Evolutionary conservation across 35 echinoderm and acorn worm species (phyloP), one percentile per base, ranked within the genome.

Genomic region (Lytechinus variegatus): DNA sequence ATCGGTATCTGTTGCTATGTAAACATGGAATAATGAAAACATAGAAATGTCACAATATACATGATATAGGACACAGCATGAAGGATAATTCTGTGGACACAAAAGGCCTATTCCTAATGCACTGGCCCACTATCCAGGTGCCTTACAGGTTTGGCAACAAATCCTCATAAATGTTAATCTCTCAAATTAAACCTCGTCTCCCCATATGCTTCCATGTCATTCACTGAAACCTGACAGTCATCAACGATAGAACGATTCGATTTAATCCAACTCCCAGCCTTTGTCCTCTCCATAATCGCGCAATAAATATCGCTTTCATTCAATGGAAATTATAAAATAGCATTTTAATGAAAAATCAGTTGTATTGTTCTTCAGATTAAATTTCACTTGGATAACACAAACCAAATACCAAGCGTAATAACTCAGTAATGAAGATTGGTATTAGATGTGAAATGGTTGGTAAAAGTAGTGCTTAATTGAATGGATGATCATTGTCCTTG

Each of bases 161-260:
- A 79, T 79, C 66, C 66, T 79, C 66, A 79, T 79, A 79, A n/a
- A 79, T 79, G 21, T 79, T 79, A 79, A 79, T 79, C 66, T 79
- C 21, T 24, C 66, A 16, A 79, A 79, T 79, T 19, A 79, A 79
- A 7, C 0, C 66, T 5, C 19, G 66, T 79, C n/a, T 21, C 66
- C 19, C 66, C 14, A 79, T 79, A 44, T 44, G 33, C 0, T 44
- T 44, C 3, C 66, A 79, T 79, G 19, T 79, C 66, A n/a, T 24
- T 1, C 66, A 79, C n/a, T 79, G 8, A 4, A n/a, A 79, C 12
- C n/a, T 24, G 19, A 79, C 19, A 24, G 10, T 9, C n/a, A 79
- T 79, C 3, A 16, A 79, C n/a, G 66, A 79, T 79, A n/a, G 14
- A 4, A 79, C 66, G 3, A 79, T 19, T n/a, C 19, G 14, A 79